These are phyloP conservation scores for Gortyna flavago DNA, from an alignment of 2,888 invertebrate species.

Conservation along the genomic window DNA sequence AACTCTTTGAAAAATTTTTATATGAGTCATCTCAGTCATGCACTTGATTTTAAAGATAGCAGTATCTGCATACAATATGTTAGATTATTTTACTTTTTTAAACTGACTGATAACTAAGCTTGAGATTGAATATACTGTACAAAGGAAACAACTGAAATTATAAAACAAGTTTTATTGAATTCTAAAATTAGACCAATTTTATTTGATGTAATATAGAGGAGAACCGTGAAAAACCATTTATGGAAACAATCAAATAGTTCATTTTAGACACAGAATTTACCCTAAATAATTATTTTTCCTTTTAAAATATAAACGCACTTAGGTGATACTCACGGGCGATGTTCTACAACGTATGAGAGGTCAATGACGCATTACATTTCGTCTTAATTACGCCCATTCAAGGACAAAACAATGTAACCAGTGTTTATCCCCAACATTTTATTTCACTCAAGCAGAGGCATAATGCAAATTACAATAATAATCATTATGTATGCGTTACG, in stretches of 20 bases:
- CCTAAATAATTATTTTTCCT: not conserved
- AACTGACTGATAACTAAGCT: not conserved
- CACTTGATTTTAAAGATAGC: conserved; percentile 14
- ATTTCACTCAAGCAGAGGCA: conserved; percentile 40
- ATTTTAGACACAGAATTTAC: not conserved
- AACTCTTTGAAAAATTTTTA: no score
- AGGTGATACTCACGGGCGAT: conserved; percentile 1
- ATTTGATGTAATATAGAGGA: not conserved
- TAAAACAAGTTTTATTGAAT: not conserved
- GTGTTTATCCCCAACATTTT: conserved; percentile 52
- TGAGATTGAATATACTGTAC: not conserved
- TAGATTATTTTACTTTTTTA: not conserved
- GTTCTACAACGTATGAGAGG: conserved; percentile 27
- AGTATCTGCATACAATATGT: not conserved
- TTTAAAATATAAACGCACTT: not conserved
- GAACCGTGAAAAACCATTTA: not conserved
- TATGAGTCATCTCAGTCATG: not conserved
- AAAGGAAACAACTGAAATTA: not conserved
- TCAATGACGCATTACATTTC: conserved; percentile 48
- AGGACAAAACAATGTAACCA: conserved; percentile 54
- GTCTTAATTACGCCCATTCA: conserved; percentile 51
- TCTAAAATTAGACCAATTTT: not conserved
- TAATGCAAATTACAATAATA: conserved; percentile 80
- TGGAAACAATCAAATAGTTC: not conserved
- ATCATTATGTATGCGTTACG: conserved; percentile 82